These are phyloP conservation scores for Tuta absoluta DNA, from an alignment of 2,888 invertebrate genomes.

Conservation along the genomic window DNA sequence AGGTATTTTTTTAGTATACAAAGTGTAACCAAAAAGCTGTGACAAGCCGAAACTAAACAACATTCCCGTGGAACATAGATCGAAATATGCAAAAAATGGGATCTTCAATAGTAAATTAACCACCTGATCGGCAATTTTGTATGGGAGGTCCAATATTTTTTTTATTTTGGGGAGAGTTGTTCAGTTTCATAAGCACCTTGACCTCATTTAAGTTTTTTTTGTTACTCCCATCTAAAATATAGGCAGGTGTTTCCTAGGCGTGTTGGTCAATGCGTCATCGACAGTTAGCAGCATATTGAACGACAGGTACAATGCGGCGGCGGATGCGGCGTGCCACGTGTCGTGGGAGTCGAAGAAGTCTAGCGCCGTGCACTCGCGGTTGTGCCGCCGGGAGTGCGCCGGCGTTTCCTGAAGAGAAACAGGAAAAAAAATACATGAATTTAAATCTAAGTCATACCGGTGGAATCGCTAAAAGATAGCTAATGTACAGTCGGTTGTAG, in stretches of 20 bases:
- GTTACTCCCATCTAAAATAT: slow-evolving; percentile 5
- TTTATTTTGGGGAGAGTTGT: too few relatives aligned
- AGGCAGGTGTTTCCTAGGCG: not conserved
- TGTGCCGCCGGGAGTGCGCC: slow-evolving; percentile 84
- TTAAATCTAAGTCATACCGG: not conserved
- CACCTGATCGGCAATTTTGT: too few relatives aligned
- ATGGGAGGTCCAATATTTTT: too few relatives aligned
- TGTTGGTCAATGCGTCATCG: slow-evolving; percentile 84
- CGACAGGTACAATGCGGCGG: slow-evolving; percentile 89
- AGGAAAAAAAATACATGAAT: not conserved
- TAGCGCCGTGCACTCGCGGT: slow-evolving; percentile 82
- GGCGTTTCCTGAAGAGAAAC: slow-evolving; percentile 49
- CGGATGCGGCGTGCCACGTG: slow-evolving; percentile 93
- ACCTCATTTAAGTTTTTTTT: too few relatives aligned
- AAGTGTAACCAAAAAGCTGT: slow-evolving; percentile 89
- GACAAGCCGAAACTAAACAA: slow-evolving; percentile 37
- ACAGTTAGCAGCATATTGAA: slow-evolving; percentile 91
- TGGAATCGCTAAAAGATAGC: not conserved
- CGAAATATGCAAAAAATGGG: too few relatives aligned
- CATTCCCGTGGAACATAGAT: not conserved
- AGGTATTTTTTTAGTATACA: too few relatives aligned
- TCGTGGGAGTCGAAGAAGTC: slow-evolving; percentile 93
- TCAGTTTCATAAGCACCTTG: too few relatives aligned
- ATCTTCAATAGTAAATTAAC: too few relatives aligned
- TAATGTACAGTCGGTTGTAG: too few relatives aligned